Evolutionary conservation across 53 echinoderm and acorn worm species (phyloP).

Genomic region (Stichopus horrens): DNA sequence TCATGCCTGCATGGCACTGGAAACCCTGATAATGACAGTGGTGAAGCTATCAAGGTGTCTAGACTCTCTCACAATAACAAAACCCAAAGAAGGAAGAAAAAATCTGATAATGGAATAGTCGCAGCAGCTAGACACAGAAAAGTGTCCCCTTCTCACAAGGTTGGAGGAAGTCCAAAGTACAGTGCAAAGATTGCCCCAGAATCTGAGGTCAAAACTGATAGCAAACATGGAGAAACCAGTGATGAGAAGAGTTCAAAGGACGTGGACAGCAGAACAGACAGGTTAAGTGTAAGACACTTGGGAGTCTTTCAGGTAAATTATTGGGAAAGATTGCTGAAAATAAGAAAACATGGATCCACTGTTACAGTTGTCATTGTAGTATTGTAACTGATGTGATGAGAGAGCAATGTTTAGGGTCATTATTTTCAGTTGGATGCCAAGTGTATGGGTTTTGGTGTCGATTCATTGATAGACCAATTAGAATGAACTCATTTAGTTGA

Average conservation of each 20-base stretch:
- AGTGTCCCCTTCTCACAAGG: not conserved
- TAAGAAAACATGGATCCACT: too few species aligned
- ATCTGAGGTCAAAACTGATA: not conserved
- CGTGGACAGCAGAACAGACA: not conserved
- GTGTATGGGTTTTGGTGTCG: too few species aligned
- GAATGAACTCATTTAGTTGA: too few species aligned
- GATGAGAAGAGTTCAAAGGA: not conserved
- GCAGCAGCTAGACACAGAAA: not conserved
- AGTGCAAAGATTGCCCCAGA: not conserved
- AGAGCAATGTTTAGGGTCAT: too few species aligned
- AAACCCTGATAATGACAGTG: not conserved
- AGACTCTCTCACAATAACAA: constrained; percentile 1
- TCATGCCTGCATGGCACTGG: not conserved
- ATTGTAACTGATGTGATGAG: too few species aligned
- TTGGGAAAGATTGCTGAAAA: not conserved
- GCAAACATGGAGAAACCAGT: not conserved
- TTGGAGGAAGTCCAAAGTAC: not conserved
- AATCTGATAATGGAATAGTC: not conserved
- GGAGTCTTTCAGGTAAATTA: constrained; percentile 36
- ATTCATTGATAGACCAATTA: too few species aligned
- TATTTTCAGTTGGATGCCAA: too few species aligned
- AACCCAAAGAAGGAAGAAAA: not conserved
- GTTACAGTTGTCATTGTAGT: too few species aligned
- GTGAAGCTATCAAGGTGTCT: constrained; percentile 1
- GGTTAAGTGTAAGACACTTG: not conserved